Evolutionary conservation across 2,113 vertebrate species (phyloP).

Genomic region (Psammodynastes pulverulentus): DNA sequence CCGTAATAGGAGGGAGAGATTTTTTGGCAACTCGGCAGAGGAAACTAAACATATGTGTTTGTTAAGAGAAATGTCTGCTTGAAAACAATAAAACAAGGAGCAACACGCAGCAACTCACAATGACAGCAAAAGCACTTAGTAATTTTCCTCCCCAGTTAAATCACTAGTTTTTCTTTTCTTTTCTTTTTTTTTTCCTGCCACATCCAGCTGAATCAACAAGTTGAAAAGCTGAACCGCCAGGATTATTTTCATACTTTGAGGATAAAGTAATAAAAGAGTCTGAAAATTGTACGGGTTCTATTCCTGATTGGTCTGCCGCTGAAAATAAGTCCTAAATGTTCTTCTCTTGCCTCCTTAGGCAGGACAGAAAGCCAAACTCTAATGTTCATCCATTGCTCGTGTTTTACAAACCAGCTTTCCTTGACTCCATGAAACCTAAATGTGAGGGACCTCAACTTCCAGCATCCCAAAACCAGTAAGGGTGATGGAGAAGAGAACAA

Average conservation of each 20-base stretch:
- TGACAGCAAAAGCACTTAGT: not conserved
- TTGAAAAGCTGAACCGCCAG: not conserved
- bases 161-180: not conserved
- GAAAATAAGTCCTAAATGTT: not conserved
- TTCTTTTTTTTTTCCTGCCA: not conserved
- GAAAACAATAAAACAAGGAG: not conserved
- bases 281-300: not conserved
- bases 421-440: not conserved
- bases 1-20: not conserved
- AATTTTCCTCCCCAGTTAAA: not conserved
- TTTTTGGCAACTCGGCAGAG: not conserved
- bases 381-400: not conserved
- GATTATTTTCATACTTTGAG: not conserved
- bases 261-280: not conserved
- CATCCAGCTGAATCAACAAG: not conserved
- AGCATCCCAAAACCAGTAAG: not conserved
- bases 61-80: not conserved
- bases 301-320: not conserved
- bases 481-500: not conserved
- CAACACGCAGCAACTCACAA: not conserved
- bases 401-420: not conserved
- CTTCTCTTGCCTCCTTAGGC: not conserved
- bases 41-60: not conserved
- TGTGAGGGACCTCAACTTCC: not conserved
- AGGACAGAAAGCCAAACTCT: not conserved